A percentile compares a stretch with the other conserved stretches of the same genome.
These are phyloP conservation scores for Noctua janthina DNA, from an alignment of 2,888 invertebrate species.

Conservation along the genomic window DNA sequence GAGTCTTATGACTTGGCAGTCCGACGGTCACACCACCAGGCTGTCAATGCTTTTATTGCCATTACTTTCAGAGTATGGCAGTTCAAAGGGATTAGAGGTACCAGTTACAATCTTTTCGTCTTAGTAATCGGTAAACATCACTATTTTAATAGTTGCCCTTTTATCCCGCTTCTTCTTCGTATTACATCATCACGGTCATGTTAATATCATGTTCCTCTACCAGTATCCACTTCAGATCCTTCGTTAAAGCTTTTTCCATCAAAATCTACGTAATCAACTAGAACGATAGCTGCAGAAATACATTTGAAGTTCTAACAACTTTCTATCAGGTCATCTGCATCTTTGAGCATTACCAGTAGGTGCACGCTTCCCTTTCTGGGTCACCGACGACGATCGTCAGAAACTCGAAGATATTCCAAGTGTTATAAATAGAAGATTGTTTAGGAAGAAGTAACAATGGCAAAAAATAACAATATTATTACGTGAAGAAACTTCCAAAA, in stretches of 20 bases:
- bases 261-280: background rate
- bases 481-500: constrained; percentile 8
- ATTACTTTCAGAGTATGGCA: background rate
- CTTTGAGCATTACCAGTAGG: constrained; percentile 17
- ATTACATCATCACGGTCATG: background rate
- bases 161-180: background rate
- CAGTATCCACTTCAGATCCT: too few species aligned
- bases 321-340: constrained; percentile 41
- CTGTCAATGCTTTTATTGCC: background rate
- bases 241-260: background rate
- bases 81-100: background rate
- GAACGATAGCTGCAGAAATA: background rate
- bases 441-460: background rate
- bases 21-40: background rate
- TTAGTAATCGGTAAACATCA: background rate
- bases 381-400: constrained; percentile 12
- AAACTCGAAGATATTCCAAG: constrained; percentile 10
- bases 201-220: background rate
- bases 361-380: constrained; percentile 36
- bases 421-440: constrained; percentile 13
- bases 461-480: constrained; percentile 18
- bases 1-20: too few species aligned
- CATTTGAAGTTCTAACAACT: background rate
- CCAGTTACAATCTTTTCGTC: background rate
- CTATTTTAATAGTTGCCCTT: background rate